A percentile compares a stretch with the other conserved stretches of the same genome.
These are phyloP conservation scores for Sciurus vulgaris DNA, from an alignment of 2,797 vertebrate species.

Conservation along the genomic window DNA sequence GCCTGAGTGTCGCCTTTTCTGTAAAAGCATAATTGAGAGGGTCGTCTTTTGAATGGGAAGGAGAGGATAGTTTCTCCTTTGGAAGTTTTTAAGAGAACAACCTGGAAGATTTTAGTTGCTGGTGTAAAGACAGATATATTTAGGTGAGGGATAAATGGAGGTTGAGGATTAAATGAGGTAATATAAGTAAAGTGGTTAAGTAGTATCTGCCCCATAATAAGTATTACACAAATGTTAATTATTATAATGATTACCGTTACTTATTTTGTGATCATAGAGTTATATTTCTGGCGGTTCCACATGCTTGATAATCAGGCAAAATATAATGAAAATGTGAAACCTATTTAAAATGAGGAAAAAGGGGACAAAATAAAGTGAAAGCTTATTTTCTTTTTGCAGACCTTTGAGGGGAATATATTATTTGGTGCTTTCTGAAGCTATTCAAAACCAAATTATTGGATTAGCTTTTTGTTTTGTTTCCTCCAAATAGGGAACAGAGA, in stretches of 20 bases:
- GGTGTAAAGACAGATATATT: background rate
- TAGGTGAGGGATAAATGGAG: background rate
- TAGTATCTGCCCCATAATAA: background rate
- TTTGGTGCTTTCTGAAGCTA: conserved; percentile 41
- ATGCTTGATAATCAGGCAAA: background rate
- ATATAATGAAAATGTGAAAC: conserved; percentile 21
- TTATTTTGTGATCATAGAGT: background rate
- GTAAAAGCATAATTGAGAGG: background rate
- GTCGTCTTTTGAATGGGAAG: background rate
- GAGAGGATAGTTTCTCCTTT: background rate
- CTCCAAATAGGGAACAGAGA: background rate
- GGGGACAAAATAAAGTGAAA: conserved; percentile 14
- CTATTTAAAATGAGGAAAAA: conserved; percentile 53
- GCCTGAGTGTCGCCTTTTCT: background rate
- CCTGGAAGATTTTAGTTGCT: background rate
- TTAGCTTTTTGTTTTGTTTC: conserved; percentile 38
- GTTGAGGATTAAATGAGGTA: background rate
- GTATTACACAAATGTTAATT: background rate
- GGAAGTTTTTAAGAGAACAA: background rate
- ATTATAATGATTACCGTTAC: background rate
- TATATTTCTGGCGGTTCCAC: background rate
- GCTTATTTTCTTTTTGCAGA: conserved; percentile 49
- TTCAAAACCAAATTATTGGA: background rate
- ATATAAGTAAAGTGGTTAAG: background rate
- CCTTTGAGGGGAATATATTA: background rate